A percentile compares a stretch with the other conserved stretches of the same genome.
Conservation (phyloP, 2,888 invertebrate species). For the Ophioninae sp. region DNA sequence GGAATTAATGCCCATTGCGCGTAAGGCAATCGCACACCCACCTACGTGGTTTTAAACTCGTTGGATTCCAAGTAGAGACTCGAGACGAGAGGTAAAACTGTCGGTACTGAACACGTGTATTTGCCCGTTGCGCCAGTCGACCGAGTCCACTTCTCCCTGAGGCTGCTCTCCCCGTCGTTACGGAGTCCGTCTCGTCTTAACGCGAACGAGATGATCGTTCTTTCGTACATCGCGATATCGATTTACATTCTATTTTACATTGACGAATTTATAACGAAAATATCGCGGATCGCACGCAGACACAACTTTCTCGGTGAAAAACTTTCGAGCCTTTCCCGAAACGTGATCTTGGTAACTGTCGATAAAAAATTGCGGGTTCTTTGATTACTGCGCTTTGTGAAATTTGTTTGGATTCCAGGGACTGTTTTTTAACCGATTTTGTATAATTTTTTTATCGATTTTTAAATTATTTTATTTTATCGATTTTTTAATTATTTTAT, state of each 20-base stretch:
- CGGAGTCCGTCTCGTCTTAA: background rate
- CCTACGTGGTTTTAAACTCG: slow-evolving; percentile 44
- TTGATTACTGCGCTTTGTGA: background rate
- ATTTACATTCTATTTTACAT: slow-evolving; percentile 62
- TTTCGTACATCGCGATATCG: slow-evolving; percentile 56
- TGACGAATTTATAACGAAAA: slow-evolving; percentile 42
- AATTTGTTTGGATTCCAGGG: background rate
- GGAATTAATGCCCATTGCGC: slow-evolving; percentile 67
- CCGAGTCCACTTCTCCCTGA: slow-evolving; percentile 55
- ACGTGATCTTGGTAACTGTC: slow-evolving; percentile 18
- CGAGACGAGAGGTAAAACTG: slow-evolving; percentile 45
- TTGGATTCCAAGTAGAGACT: slow-evolving; percentile 44
- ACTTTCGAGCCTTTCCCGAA: background rate
- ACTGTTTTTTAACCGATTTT: background rate
- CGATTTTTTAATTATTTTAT: too few species aligned
- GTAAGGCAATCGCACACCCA: slow-evolving; percentile 60
- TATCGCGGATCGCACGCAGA: slow-evolving; percentile 32
- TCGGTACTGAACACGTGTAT: slow-evolving; percentile 50
- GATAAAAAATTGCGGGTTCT: background rate
- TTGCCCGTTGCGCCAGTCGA: slow-evolving; percentile 60
- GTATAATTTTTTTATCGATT: background rate
- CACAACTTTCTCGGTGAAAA: slow-evolving; percentile 3
- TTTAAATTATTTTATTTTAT: background rate
- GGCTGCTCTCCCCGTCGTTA: slow-evolving; percentile 22
- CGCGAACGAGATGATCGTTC: slow-evolving; percentile 54